These are phyloP conservation scores for Geothlypis trichas DNA, from an alignment of 2,113 vertebrate genomes.

Conservation along the genomic window DNA sequence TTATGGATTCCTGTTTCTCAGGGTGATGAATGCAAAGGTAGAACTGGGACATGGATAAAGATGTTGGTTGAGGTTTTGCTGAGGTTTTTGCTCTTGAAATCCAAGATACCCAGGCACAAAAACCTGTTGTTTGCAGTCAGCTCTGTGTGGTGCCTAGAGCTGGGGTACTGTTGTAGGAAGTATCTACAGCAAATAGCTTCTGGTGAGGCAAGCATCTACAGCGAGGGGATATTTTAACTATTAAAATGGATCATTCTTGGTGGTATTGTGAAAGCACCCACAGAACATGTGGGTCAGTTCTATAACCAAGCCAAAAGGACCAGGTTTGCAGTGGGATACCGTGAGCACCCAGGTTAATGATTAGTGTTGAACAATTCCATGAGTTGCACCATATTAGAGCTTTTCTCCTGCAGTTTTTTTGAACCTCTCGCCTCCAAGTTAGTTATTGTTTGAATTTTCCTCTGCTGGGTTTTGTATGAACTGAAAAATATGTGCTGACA, in stretches of 20 bases:
- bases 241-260: neutral
- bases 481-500: neutral
- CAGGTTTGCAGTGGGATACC: rapidly evolving
- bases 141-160: rapidly evolving
- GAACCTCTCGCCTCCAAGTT: neutral
- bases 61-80: neutral
- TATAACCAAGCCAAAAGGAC: neutral
- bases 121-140: neutral
- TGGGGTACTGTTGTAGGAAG: neutral
- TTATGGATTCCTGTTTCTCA: neutral
- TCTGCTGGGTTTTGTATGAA: neutral
- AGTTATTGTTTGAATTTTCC: neutral
- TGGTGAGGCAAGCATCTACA: neutral
- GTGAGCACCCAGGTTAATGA: neutral
- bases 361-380: neutral
- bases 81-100: neutral
- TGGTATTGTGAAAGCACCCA: neutral
- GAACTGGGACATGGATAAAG: neutral
- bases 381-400: neutral
- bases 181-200: neutral
- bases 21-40: neutral
- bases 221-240: neutral
- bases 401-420: neutral
- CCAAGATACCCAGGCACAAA: neutral
- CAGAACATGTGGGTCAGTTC: neutral